Evolutionary conservation across 2,797 vertebrate species (phyloP), one percentile per base, ranked within the genome.

Genomic region (Martes flavigula): DNA sequence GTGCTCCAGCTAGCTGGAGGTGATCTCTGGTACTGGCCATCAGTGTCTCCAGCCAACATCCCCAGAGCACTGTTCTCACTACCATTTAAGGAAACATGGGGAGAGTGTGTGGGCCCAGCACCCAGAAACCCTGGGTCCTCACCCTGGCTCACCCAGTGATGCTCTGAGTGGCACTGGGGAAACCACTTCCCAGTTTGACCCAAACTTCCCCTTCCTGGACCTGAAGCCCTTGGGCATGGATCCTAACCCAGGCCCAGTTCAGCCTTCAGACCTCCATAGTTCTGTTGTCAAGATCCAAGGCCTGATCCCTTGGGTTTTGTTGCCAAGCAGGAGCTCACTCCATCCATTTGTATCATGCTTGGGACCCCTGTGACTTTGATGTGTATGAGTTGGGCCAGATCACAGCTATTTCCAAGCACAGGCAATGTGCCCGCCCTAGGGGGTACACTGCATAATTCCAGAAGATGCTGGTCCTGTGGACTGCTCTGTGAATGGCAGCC

Each of bases 341-440:
- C 35, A 68, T 46, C 15, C 12, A 15, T 62, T 27, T 79, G 72
- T 81, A 23, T 72, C 17, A 27, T 40, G 25, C 8, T 81, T 46
- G 27, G 32, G 13, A 58, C 30, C 18, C 30, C 40, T 51, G 62
- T 35, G 40, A 32, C 8, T 38, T 30, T 2, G 11, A 5, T n/a
- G 20, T 51, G 32, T 12, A 7, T 18, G 2, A 0, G 2, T 0
- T 10, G 10, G 21, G 51, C 9, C 20, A 32, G 23, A 21, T 89
- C 40, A 25, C 1, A n/a, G n/a, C 13, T 89, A 3, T 32, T 89
- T 87, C 60, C 14, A 66, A 87, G 73, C 46, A 73, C 0, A 64
- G 54, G 3, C 7, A 48, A 14, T 1, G 0, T 14, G 3, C 18
- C 27, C 0, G 0, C 7, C 32, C 12, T 2, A 12, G 1, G 0